These are phyloP conservation scores for Entosphenus tridentatus DNA, from an alignment of 2,113 vertebrate genomes.

Conservation along the genomic window DNA sequence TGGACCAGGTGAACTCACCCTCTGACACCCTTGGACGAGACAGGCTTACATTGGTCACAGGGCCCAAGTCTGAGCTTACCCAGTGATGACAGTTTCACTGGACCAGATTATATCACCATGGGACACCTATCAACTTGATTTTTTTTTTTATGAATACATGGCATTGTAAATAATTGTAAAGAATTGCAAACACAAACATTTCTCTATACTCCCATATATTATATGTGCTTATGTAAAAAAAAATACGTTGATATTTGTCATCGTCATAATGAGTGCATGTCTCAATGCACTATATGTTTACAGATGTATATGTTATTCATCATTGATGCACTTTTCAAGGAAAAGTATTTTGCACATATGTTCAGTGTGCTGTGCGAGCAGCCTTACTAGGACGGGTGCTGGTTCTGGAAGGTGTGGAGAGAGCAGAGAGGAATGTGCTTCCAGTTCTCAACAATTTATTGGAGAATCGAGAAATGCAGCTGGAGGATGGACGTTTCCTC, in stretches of 20 bases:
- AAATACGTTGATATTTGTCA: neutral
- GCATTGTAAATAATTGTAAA: neutral
- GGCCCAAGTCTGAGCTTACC: neutral
- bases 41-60: neutral
- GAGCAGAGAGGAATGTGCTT: conserved; percentile 72
- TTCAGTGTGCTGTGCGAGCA: conserved; percentile 74
- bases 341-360: conserved; percentile 7
- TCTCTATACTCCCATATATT: neutral
- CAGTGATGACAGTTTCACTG: neutral
- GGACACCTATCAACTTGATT: neutral
- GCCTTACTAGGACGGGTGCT: conserved; percentile 68
- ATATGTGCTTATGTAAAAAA: neutral
- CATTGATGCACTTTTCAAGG: neutral
- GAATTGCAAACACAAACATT: neutral
- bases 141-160: neutral
- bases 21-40: neutral
- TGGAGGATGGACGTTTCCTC: conserved; percentile 86
- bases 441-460: conserved; percentile 84
- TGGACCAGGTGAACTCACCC: conserved; percentile 54
- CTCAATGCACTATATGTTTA: neutral
- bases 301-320: neutral
- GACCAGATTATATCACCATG: neutral
- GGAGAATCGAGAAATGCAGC: conserved; percentile 92
- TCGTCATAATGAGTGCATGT: neutral
- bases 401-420: conserved; percentile 77